Percentiles rank a stretch among this genome's conserved stretches.
Conservation (phyloP, 2,888 invertebrate species). For the Chloromyia formosa region DNA sequence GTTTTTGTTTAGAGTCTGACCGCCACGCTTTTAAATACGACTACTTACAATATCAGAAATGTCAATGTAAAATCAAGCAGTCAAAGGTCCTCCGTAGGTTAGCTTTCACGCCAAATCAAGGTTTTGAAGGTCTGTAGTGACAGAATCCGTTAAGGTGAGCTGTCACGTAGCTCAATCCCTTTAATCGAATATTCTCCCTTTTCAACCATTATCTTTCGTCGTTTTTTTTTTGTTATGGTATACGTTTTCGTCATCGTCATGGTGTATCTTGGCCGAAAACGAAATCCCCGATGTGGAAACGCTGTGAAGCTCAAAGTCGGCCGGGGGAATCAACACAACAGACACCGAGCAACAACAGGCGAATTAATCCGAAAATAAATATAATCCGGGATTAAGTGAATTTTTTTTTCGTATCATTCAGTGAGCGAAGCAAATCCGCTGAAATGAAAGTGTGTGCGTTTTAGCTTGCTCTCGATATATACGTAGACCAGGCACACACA, state of each 20-base stretch:
- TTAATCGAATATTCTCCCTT: not conserved
- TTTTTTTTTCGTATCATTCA: conserved; percentile 47
- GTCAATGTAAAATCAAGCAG: no score
- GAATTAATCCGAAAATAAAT: conserved; percentile 53
- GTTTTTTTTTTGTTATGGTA: not conserved
- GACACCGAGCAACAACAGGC: conserved; percentile 47
- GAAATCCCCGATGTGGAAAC: not conserved
- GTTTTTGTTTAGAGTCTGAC: no score
- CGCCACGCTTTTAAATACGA: no score
- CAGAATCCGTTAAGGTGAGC: no score
- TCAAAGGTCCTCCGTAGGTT: no score
- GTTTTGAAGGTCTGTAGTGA: no score
- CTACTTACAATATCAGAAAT: no score
- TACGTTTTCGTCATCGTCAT: conserved; percentile 6
- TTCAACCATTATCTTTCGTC: not conserved
- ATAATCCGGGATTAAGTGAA: conserved; percentile 53
- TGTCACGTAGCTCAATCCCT: not conserved
- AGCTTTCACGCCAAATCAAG: no score
- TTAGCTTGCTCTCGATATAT: no score
- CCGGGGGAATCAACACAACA: not conserved
- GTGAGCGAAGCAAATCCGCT: conserved; percentile 32
- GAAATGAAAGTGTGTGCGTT: conserved; percentile 5
- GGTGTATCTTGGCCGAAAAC: not conserved
- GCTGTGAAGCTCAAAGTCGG: not conserved
- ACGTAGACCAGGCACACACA: no score